Conservation (phyloP, 2,113 vertebrate species). For the Casuarius casuarius region DNA sequence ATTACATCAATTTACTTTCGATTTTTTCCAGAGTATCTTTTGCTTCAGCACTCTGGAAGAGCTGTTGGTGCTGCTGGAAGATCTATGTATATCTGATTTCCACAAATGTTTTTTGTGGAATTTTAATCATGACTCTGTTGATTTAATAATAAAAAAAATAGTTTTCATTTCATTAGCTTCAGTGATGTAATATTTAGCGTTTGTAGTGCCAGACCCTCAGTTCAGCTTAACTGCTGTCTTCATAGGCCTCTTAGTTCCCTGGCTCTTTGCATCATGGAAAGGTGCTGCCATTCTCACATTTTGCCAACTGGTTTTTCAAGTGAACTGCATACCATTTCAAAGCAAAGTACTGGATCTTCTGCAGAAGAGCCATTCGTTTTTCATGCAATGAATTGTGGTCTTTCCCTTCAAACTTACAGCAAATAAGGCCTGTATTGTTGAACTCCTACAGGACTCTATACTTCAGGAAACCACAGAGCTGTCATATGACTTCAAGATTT, state of each 20-base stretch:
- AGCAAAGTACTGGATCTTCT: not conserved
- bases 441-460: not conserved
- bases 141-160: not conserved
- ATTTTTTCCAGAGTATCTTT: not conserved
- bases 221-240: not conserved
- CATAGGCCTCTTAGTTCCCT: not conserved
- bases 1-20: not conserved
- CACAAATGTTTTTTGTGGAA: not conserved
- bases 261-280: not conserved
- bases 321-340: not conserved
- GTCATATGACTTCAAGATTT: not conserved
- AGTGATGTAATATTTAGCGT: not conserved
- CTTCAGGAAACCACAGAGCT: not conserved
- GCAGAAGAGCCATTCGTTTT: not conserved
- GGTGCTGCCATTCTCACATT: not conserved
- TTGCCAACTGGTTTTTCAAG: not conserved
- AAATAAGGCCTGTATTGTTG: not conserved
- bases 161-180: not conserved
- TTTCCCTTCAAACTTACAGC: not conserved
- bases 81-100: not conserved
- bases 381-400: not conserved
- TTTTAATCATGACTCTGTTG: not conserved
- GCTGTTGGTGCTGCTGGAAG: not conserved
- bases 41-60: not conserved
- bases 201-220: not conserved